Evolutionary conservation across 2,888 invertebrate species (phyloP).

Genomic region (Trichopria drosophilae): DNA sequence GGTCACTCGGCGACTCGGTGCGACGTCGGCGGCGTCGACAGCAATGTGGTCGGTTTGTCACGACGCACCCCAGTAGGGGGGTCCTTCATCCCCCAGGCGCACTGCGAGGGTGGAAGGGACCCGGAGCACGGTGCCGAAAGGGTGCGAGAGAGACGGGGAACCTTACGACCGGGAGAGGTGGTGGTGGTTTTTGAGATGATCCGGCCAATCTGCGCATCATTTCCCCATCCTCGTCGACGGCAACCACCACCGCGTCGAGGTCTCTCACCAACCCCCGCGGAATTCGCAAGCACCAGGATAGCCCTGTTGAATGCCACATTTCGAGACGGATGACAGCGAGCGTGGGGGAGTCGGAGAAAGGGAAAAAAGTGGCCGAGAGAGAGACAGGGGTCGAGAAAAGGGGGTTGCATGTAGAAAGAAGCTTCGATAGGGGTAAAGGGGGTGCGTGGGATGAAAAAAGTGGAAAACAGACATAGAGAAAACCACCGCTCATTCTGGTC

Average conservation of each 20-base stretch:
- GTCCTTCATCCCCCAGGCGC: slow-evolving; percentile 29
- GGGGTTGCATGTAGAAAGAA: no score
- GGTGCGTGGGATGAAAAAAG: no score
- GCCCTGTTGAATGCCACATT: slow-evolving; percentile 58
- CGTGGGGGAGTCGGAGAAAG: no score
- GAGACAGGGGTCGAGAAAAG: no score
- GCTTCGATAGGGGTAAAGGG: no score
- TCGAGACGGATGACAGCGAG: no score
- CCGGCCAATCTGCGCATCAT: slow-evolving; percentile 60
- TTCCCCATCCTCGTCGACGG: slow-evolving; percentile 48
- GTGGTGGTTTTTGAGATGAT: slow-evolving; percentile 59
- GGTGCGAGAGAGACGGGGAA: slow-evolving; percentile 27
- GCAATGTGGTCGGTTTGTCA: slow-evolving; percentile 41
- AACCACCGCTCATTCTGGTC: no score
- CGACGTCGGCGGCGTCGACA: slow-evolving; percentile 41
- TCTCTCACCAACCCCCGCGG: slow-evolving; percentile 33
- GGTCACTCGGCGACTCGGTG: slow-evolving; percentile 47
- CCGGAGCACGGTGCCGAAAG: slow-evolving; percentile 16
- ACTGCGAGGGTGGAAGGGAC: slow-evolving; percentile 24
- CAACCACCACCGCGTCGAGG: slow-evolving; percentile 32
- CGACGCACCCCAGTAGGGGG: slow-evolving; percentile 8
- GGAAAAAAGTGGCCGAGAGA: no score
- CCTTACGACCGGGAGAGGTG: slow-evolving; percentile 35
- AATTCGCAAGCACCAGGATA: slow-evolving; percentile 38
- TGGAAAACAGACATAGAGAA: no score